Base-by-base conservation (phyloP, 2,888 invertebrate species). In the Pemphredon lugubris region DNA sequence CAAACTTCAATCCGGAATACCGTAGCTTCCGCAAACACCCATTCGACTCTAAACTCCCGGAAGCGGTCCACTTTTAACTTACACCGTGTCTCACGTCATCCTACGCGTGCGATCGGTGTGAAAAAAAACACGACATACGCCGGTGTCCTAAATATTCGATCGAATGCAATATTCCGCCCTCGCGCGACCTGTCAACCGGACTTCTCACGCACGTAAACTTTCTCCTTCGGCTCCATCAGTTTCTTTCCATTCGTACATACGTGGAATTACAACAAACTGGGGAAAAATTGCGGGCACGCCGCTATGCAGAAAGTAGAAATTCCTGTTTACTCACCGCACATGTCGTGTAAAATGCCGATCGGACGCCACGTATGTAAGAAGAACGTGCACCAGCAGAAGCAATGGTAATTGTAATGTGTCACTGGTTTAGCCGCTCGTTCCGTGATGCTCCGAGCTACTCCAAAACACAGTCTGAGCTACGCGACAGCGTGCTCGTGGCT, bases 241-340 rank as follows among this genome's bases (percentile, higher is more conserved):
- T 11, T 11, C 2, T 34, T 34, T 34, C n/a, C 34, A 26, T 3
- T 26, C 7, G 3, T 26, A 3, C 4, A 26, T 26, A 26, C 26
- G 26, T 7, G 7, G 7, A 26, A 26, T 26, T 26, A n/a, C n/a
- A n/a, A n/a, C n/a, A n/a, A n/a, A n/a, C n/a, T n/a, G n/a, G n/a
- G n/a, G n/a, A n/a, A n/a, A n/a, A n/a, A n/a, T n/a, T n/a, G n/a
- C n/a, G n/a, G n/a, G n/a, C n/a, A n/a, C 26, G 3, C 26, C 26
- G 4, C 4, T 26, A 7, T 26, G 7, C 26, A 7, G 26, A 26
- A 26, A 26, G 26, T 21, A n/a, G 16, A 44, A 47, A 20, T 1
- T 21, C 18, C 34, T 11, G 34, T 37, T 13, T 65, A 79, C 79
- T 79, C 51, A 79, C 79, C 79, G 64, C 79, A 79, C 79, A 79